Evolutionary conservation across 2,113 vertebrate genomes (phyloP).

Genomic region (Micronycteris hirsuta): DNA sequence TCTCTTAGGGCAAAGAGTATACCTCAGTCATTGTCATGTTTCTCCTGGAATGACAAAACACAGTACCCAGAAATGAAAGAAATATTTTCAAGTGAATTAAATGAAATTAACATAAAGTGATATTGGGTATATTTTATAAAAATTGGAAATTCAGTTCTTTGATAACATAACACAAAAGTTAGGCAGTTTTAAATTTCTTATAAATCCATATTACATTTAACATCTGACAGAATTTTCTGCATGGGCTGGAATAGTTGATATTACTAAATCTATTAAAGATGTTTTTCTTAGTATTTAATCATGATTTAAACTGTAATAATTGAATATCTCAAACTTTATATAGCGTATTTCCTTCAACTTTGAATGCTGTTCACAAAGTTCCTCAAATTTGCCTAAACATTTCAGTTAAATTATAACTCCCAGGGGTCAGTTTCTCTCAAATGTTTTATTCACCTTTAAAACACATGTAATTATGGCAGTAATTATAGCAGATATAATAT

Average conservation of each 20-base stretch:
- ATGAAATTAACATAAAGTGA: background rate
- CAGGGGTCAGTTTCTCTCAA: background rate
- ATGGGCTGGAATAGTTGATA: background rate
- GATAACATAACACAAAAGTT: background rate
- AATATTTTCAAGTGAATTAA: background rate
- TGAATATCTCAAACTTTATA: background rate
- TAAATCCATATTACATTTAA: background rate
- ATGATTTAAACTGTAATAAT: background rate
- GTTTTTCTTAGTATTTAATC: background rate
- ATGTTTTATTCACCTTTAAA: conserved; percentile 1
- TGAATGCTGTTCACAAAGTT: background rate
- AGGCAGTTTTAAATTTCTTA: background rate
- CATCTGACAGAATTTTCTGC: background rate
- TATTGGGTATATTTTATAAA: background rate
- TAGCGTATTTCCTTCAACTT: background rate
- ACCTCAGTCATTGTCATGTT: background rate
- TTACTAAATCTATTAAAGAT: background rate
- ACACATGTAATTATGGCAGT: background rate
- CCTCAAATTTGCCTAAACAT: background rate
- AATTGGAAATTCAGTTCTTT: background rate
- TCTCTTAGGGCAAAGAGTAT: background rate
- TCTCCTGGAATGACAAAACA: background rate
- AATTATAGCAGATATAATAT: background rate
- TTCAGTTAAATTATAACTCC: background rate
- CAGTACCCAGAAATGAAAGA: background rate